Conservation (phyloP, 2,113 vertebrate species). For the Lutjanus erythropterus region DNA sequence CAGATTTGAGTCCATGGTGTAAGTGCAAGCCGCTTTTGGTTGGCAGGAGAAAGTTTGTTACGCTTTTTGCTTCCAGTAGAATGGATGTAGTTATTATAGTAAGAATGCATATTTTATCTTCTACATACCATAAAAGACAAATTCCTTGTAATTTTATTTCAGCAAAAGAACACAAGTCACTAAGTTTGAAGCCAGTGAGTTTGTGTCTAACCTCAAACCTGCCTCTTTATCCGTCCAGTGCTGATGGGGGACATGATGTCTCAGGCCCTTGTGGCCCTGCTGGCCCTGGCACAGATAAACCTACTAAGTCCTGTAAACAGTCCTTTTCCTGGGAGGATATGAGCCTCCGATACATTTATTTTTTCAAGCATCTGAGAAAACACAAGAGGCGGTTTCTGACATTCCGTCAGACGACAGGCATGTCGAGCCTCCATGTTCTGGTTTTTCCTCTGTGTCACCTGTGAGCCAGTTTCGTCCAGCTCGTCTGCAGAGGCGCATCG, state of each 20-base stretch:
- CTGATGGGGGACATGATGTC: slow-evolving; percentile 49
- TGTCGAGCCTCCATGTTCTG: slow-evolving; percentile 22
- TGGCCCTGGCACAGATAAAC: slow-evolving; percentile 70
- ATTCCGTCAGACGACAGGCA: slow-evolving; percentile 55
- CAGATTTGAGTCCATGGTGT: slow-evolving; percentile 35
- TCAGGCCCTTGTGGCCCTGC: slow-evolving; percentile 58
- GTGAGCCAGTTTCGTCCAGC: neutral
- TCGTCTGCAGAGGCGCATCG: neutral
- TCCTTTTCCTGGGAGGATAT: slow-evolving; percentile 80
- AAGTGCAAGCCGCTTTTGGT: slow-evolving; percentile 11
- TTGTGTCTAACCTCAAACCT: neutral
- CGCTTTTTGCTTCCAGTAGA: neutral
- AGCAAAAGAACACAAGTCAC: neutral
- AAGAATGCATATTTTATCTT: no score
- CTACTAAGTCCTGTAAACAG: slow-evolving; percentile 68
- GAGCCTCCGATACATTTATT: slow-evolving; percentile 74
- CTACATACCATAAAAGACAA: no score
- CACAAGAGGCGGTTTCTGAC: slow-evolving; percentile 53
- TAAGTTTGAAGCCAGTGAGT: slow-evolving; percentile 36
- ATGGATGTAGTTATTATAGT: neutral
- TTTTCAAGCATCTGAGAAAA: slow-evolving; percentile 80
- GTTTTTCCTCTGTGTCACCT: slow-evolving; percentile 43
- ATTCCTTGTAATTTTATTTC: neutral
- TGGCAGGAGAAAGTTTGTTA: slow-evolving; percentile 4
- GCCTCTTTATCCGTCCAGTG: slow-evolving; percentile 14